phyloP scores from a whole-genome alignment of 2,113 vertebrate species.

The Catagonus wagneri region DNA sequence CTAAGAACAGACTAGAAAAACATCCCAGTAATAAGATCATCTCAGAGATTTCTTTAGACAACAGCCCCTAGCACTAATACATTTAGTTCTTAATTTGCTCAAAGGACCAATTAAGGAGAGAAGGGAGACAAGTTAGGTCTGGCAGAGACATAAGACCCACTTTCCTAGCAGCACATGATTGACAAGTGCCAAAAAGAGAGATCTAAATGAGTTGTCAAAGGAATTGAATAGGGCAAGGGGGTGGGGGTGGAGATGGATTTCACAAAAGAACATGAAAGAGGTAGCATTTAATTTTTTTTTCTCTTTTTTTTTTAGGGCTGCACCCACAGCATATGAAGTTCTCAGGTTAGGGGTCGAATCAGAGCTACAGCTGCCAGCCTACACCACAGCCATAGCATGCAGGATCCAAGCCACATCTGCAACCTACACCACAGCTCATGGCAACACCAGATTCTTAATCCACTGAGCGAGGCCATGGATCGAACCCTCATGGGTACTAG shows the following conservation, averaged over 20 bases:
- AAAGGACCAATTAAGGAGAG: conserved; percentile 12
- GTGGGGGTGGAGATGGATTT: background rate
- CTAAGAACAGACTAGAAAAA: background rate
- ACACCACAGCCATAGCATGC: no score
- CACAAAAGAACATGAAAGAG: background rate
- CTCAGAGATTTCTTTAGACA: conserved; percentile 18
- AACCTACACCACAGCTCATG: no score
- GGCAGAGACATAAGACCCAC: background rate
- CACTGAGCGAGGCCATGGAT: no score
- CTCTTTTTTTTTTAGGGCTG: no score
- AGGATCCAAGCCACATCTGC: no score
- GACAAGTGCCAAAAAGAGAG: background rate
- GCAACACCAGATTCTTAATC: no score
- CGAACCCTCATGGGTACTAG: no score
- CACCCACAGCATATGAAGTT: no score
- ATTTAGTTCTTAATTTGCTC: background rate
- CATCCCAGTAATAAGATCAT: background rate
- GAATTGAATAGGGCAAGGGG: background rate
- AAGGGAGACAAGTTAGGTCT: background rate
- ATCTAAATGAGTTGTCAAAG: background rate
- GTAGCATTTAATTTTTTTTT: background rate
- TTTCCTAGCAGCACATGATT: background rate
- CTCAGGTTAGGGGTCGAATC: no score
- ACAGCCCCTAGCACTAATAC: background rate
- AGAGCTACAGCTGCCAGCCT: no score